Base-by-base conservation (phyloP, 2,888 invertebrate species). In the Pristionchus fissidentatus region DNA sequence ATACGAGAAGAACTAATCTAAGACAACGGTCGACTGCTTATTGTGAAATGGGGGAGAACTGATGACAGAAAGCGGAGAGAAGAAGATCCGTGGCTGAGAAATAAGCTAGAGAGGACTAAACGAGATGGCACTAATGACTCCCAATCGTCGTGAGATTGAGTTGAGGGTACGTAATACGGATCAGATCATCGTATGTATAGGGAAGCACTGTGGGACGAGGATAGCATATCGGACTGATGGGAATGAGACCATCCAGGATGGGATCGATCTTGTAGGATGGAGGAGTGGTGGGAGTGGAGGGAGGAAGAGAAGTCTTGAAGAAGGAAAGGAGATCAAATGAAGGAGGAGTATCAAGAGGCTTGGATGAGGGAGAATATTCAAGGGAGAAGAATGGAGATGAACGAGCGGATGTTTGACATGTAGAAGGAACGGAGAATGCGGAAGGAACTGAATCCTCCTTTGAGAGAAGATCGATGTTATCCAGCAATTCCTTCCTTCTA, bases 191-290 rank as follows among this genome's bases (percentile, higher is more conserved):
- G 70, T 66, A 79, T 3, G 62, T 46, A 32, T 77, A 66, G 7
- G 84, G 84, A 32, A 66, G 78, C 7, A 57, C 83, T 8, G 84
- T 66, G 73, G 87, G 87, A 62, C 87, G 84, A 35, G 87, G 87
- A 32, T 84, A 87, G 55, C 88, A 89, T 79, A 89, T 87, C 29
- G 90, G 89, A 52, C 86, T 66, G 52, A 86, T 85, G 46, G 91
- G 90, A 19, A 91, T 83, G 22, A 91, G 89, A 8, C 91, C 91
- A 82, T 91, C 90, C 62, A 86, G 88, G 60, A 87, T 83, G 70
- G 88, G 89, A 77, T 90, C 88, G 80, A 89, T 84, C 35, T 87
- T 84, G 26, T 70, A 70, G 7, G 62, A 46, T 3, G 32, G 38
- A 22, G 62, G 62, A n/a, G 43, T 22, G 4, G 66, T 35, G 38